These are phyloP conservation scores for Sebastes itinus DNA, from an alignment of 2,797 vertebrate genomes.

Conservation along the genomic window DNA sequence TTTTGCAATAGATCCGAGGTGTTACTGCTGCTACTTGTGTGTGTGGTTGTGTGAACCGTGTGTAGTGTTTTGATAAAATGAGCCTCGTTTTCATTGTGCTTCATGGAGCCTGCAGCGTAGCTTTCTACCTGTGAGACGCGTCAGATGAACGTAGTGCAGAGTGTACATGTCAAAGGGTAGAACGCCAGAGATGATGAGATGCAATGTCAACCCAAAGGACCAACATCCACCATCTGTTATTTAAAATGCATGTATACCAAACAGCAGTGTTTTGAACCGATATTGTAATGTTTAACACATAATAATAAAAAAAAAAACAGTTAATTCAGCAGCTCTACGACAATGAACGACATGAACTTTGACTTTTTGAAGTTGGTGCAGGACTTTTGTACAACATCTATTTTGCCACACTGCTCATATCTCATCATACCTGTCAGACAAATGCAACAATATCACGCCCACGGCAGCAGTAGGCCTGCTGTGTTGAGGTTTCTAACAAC, in stretches of 20 bases:
- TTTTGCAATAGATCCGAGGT: no score
- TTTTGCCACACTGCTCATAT: constrained; percentile 1
- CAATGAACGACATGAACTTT: neutral
- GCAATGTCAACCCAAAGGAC: neutral
- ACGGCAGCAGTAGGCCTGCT: constrained; percentile 17
- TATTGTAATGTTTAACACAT: neutral
- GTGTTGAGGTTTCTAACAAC: constrained; percentile 25
- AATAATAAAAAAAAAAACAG: neutral
- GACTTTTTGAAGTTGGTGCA: constrained; percentile 8
- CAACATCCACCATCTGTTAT: neutral
- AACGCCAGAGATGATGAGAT: neutral
- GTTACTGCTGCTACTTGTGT: no score
- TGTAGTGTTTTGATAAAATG: no score
- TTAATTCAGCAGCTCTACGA: neutral
- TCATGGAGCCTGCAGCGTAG: neutral
- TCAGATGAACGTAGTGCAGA: neutral
- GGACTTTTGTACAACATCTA: constrained; percentile 4
- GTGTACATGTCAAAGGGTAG: neutral
- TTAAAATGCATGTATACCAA: neutral
- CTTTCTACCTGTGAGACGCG: neutral
- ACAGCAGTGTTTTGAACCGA: neutral
- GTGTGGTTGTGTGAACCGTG: no score
- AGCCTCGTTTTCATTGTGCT: no score
- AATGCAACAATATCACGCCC: neutral
- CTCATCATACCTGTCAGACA: constrained; percentile 25